Evolutionary conservation across 2,113 vertebrate genomes (phyloP), one percentile per base, ranked within the genome.

Genomic region (Leptosomus discolor): DNA sequence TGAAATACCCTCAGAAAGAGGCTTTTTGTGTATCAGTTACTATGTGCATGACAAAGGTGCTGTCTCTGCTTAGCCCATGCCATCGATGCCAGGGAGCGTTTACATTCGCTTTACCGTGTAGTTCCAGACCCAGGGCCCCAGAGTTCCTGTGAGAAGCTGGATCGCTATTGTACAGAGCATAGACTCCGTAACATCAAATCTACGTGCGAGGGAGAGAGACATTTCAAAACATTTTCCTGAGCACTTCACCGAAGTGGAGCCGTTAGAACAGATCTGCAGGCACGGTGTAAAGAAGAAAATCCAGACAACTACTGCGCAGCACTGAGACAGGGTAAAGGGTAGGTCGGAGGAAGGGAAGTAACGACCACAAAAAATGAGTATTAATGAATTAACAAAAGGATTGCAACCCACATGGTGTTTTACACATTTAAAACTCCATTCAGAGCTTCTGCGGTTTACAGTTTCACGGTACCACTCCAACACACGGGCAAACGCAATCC

Each of bases 121-220:
- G 74, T 98, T 99, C 98, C 99, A 99, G 98, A 99, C 93, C 76
- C 88, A 93, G 85, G 98, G 98, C 74, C 98, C 98, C 94, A 98
- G 87, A 24, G 88, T 57, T 94, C 95, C 98, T 60, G 98, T 98
- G 94, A 98, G 97, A 91, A 98, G 98, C 92, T 98, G 98, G 91
- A 94, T 95, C 85, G 97, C 82, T 88, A 98, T 68, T 76, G 98
- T 97, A 97, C 98, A 94, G 97, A 98, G 98, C 98, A 99, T 91
- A 95, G 98, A 97, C 98, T 99, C 98, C 96, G 98, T 98, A 94
- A 98, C 97, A 97, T 98, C 98, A 94, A 98, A 98, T 98, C 98
- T 99, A 98, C 11, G 12, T 29, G 84, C 36, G 80, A 97, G 96
- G 92, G 96, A 98, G 94, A 97, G 58, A 98, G 97, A 98, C 91